A percentile compares a stretch with the other conserved stretches of the same genome.
Conservation (phyloP, 2,113 vertebrate genomes). For the Picathartes gymnocephalus region DNA sequence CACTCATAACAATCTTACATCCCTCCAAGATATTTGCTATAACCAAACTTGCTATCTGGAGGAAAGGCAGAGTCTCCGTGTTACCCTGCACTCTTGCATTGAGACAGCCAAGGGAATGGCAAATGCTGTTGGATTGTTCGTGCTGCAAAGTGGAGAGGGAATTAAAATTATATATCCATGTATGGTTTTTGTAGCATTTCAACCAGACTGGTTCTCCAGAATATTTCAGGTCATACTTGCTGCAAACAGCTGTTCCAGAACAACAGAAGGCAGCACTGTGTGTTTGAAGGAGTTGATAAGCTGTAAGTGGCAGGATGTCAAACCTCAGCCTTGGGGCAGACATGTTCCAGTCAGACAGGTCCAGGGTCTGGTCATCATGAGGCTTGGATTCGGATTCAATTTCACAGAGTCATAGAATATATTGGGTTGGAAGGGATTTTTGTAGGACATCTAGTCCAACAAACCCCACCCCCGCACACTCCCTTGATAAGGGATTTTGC, state of each 20-base stretch:
- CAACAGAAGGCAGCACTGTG: not conserved
- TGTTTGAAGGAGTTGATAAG: not conserved
- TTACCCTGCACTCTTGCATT: not conserved
- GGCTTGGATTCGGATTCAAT: not conserved
- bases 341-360: not conserved
- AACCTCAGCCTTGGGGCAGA: not conserved
- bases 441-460: not conserved
- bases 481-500: not conserved
- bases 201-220: not conserved
- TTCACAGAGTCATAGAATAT: not conserved
- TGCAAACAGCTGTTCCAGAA: not conserved
- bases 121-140: not conserved
- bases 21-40: not conserved
- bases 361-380: not conserved
- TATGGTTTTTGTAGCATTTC: not conserved
- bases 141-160: not conserved
- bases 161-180: not conserved
- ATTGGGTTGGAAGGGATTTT: not conserved
- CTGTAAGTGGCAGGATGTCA: not conserved
- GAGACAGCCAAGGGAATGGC: not conserved
- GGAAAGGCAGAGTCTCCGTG: not conserved
- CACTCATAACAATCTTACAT: not conserved
- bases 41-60: not conserved
- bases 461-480: accelerated
- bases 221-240: not conserved